A percentile compares a stretch with the other conserved stretches of the same genome.
Conservation (phyloP, 92 coral and sea anemone genomes). For the Ricordea florida region DNA sequence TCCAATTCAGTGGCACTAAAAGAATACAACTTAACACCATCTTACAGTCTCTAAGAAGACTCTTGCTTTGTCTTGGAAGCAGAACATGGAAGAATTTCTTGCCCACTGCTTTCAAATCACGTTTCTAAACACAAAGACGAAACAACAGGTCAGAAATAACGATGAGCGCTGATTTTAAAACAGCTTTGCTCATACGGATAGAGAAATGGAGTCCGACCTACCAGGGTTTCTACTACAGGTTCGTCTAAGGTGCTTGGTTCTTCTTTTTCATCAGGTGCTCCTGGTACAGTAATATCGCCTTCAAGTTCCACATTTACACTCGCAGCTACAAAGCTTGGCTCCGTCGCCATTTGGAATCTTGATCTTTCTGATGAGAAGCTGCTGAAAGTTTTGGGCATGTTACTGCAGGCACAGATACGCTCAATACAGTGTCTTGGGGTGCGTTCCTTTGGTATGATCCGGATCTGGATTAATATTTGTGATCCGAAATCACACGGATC, state of each 20-base stretch:
- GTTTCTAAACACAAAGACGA: conserved; percentile 49
- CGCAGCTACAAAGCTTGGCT: conserved; percentile 79
- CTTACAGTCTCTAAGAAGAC: conserved; percentile 95
- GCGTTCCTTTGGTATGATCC: too few relatives aligned
- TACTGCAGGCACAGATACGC: too few relatives aligned
- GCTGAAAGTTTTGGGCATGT: conserved; percentile 29
- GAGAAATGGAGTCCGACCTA: conserved; percentile 46
- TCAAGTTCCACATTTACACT: conserved; percentile 92
- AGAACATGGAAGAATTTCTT: conserved; percentile 92
- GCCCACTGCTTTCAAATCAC: conserved; percentile 92
- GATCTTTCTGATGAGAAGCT: conserved; percentile 29
- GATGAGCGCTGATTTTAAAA: background rate
- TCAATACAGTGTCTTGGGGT: too few relatives aligned
- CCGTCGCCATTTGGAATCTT: conserved; percentile 93
- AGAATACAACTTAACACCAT: background rate
- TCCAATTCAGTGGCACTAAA: background rate
- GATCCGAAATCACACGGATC: too few relatives aligned
- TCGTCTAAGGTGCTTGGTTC: conserved; percentile 97
- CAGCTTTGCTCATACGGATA: too few relatives aligned
- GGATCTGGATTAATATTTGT: too few relatives aligned
- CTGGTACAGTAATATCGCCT: conserved; percentile 99
- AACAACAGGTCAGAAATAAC: background rate
- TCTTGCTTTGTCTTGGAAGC: conserved; percentile 93
- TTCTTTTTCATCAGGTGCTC: conserved; percentile 97
- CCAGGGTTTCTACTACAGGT: conserved; percentile 90